Evolutionary conservation across 2,797 vertebrate species (phyloP), one percentile per base, ranked within the genome.

Genomic region (Platyrinchus mystaceus): DNA sequence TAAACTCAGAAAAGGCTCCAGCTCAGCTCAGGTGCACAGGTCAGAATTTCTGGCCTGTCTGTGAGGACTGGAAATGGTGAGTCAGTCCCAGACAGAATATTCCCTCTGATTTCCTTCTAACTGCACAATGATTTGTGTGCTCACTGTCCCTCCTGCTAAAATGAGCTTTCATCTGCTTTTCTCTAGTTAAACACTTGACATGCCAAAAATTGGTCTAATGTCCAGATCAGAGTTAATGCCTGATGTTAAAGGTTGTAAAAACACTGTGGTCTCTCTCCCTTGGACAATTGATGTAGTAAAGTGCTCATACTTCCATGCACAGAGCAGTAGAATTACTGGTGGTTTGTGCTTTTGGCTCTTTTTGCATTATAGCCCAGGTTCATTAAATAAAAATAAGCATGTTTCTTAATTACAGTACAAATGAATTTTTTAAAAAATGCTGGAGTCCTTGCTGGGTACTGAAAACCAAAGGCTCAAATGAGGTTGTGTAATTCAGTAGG

Each of bases 351-450:
- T 95, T 94, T 41, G 5, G 49, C 75, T 96, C 89, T 89, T 85
- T 95, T 97, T 89, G 78, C 23, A 14, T 90, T 88, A 78, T 50
- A 87, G 37, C 34, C 32, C 86, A 81, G 52, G 32, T 67, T 96
- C 70, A 87, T 95, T 96, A 96, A 97, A 97, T 96, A 96, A 94
- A 93, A 95, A 89, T 74, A 89, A 96, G 43, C 46, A 22, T 84
- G 58, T 79, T 97, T 90, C 91, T 97, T 97, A 97, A 97, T 97
- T 95, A 97, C 96, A 91, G 44, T 96, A 93, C 85, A 96, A 95
- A 95, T 95, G 58, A 93, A 69, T 96, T 96, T 95, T 81, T 64
- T 16, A 81, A 89, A 56, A 84, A 93, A 76, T 26, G 4, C 37
- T 41, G 28, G 59, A 82, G 84, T 92, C 90, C 64, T 77, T 95